Conservation (phyloP, 1,140 invertebrate genomes). For the Drosophila kepulauana region DNA sequence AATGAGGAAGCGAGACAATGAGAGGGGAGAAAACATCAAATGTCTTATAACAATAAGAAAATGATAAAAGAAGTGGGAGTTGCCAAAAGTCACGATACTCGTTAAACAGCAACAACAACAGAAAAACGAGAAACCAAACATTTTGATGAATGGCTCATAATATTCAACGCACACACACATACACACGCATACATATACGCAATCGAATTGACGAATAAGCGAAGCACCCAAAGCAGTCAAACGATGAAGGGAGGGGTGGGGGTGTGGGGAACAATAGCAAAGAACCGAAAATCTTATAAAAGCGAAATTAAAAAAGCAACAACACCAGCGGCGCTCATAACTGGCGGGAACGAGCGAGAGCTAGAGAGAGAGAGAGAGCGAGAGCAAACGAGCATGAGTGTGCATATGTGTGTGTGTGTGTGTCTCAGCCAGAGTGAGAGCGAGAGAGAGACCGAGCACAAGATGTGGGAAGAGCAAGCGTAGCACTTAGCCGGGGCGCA, state of each 20-base stretch:
- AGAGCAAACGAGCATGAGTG: conserved; percentile 19
- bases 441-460: conserved; percentile 16
- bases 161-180: conserved; percentile 54
- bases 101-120: conserved; percentile 26
- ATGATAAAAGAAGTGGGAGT: conserved; percentile 78
- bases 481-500: conserved; percentile 55
- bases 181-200: conserved; percentile 8
- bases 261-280: conserved; percentile 65
- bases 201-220: conserved; percentile 75
- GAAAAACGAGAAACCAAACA: conserved; percentile 57
- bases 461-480: conserved; percentile 31
- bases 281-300: conserved; percentile 82
- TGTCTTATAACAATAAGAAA: conserved; percentile 30
- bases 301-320: conserved; percentile 77
- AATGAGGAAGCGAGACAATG: conserved; percentile 6
- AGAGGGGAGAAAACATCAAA: not conserved
- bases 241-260: not conserved
- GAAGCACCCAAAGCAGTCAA: conserved; percentile 66
- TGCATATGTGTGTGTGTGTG: conserved; percentile 24
- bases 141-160: conserved; percentile 84
- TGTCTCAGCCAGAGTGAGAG: conserved; percentile 34
- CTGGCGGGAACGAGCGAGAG: conserved; percentile 38
- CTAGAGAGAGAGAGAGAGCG: conserved; percentile 13
- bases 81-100: conserved; percentile 64
- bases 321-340: conserved; percentile 70